A percentile compares a stretch with the other conserved stretches of the same genome.
phyloP scores from a whole-genome alignment of 2,113 vertebrate genomes.

The Vombatus ursinus region DNA sequence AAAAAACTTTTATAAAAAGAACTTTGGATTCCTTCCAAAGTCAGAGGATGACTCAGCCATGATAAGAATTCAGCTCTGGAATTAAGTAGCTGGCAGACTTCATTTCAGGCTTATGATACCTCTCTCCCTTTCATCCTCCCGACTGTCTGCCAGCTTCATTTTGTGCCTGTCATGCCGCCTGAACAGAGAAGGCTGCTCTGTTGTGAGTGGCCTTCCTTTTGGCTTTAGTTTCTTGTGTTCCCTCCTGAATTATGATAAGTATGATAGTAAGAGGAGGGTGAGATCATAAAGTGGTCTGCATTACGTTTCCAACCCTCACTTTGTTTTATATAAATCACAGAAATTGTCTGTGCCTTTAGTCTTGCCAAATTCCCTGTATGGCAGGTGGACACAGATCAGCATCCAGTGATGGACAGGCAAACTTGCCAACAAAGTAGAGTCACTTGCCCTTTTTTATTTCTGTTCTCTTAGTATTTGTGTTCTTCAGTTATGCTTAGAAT shows the following conservation, averaged over 20 bases:
- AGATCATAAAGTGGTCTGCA: neutral
- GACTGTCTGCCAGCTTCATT: neutral
- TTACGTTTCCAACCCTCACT: neutral
- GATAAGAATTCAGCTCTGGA: neutral
- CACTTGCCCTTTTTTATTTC: neutral
- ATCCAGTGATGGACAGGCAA: neutral
- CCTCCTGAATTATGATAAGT: neutral
- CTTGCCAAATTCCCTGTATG: neutral
- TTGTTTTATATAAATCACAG: neutral
- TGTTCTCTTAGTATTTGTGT: neutral
- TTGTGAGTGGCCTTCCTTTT: neutral
- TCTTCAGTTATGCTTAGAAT: neutral
- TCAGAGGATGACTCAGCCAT: neutral
- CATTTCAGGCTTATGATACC: neutral
- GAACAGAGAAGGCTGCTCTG: neutral
- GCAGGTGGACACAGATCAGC: neutral
- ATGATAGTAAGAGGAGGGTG: neutral
- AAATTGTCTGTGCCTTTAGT: neutral
- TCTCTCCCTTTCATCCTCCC: neutral
- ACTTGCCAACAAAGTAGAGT: neutral
- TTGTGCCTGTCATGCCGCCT: neutral
- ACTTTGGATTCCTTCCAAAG: neutral
- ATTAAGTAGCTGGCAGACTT: neutral
- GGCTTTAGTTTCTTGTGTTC: neutral
- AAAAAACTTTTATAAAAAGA: neutral